Evolutionary conservation across 1,140 invertebrate genomes (phyloP), one percentile per base, ranked within the genome.

Genomic region (Agrypnia vestita): DNA sequence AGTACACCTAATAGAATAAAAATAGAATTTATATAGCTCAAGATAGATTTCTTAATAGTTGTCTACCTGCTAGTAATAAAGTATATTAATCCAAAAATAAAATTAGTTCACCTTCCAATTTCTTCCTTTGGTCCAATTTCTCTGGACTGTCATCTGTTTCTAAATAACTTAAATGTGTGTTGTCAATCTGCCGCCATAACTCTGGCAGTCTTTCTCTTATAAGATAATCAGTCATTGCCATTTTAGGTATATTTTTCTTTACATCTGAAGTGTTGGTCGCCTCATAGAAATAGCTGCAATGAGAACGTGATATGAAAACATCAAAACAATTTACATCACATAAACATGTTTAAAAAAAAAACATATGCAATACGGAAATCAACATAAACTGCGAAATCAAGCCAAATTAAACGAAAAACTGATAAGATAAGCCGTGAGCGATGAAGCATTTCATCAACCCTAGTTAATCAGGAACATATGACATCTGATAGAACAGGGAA

Each of bases 91-190:
- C n/a, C 61, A 62, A 25, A 12, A 62, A 62, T 62, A 43, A 35
- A 62, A 43, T 46, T 44, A 55, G 21, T 71, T 59, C 25, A 95
- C 94, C 93, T 92, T 96, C 94, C 17, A 96, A 87, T 86, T 95
- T 94, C 62, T 91, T 91, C 82, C 94, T 90, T 82, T 94, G 91
- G 67, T 93, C 90, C 49, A 96, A 86, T 85, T 96, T 96, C 55
- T 93, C 89, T 8, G 92, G 92, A 85, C 92, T 94, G 79, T 95
- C 94, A 82, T 95, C 94, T n/a, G 92, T 93, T 84, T 95, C 92
- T 59, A 96, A 87, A 87, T 93, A 95, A 77, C 89, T 92, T 86
- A 94, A 91, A 88, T 95, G 94, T 74, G 92, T 90, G 79, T 92
- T 89, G 82, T 95, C 91, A 81, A 95, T 93, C 84, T 93, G 91